Evolutionary conservation across 2,888 invertebrate species (phyloP), one percentile per base, ranked within the genome.

Genomic region (Diarsia rubi): DNA sequence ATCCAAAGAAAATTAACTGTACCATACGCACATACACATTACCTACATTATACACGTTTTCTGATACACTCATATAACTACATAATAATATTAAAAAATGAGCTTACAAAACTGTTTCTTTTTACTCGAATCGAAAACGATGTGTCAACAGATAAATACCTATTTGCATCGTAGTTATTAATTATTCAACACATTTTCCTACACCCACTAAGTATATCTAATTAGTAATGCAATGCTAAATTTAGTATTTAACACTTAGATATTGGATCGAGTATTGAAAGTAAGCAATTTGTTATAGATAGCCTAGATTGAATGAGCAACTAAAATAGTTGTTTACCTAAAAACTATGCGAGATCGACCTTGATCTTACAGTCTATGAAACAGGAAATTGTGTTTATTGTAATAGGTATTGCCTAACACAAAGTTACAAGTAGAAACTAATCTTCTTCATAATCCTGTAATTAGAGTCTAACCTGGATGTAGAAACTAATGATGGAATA

Each of bases 131-230:
- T 1, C 8, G 8, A 37, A 37, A 37, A 8, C 37, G 21, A 76
- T 44, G 65, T 71, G 62, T 66, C 62, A 71, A 59, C 66, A 49
- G n/a, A 54, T 64, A 62, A 6, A 42, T 62, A 54, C n/a, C n/a
- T 74, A 12, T 75, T 69, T 69, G 52, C 49, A 52, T 52, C 42
- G 64, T 31, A 60, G 42, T 60, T 75, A 74, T 68, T 69, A 49
- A 65, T 65, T 69, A 45, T 62, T 69, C 62, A 57, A 54, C 70
- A 75, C 45, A 63, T 73, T 83, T 81, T 74, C 69, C 80, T 81
- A 49, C 47, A 63, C 44, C 27, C 42, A 57, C n/a, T 66, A 66
- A 49, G 19, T 44, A 49, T 49, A n/a, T 65, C 31, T 54, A 64
- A 74, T 69, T 66, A 63, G 59, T n/a, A 37, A 19, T 44, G 54